phyloP scores from a whole-genome alignment of 2,888 invertebrate species.

The Eupithecia dodoneata region DNA sequence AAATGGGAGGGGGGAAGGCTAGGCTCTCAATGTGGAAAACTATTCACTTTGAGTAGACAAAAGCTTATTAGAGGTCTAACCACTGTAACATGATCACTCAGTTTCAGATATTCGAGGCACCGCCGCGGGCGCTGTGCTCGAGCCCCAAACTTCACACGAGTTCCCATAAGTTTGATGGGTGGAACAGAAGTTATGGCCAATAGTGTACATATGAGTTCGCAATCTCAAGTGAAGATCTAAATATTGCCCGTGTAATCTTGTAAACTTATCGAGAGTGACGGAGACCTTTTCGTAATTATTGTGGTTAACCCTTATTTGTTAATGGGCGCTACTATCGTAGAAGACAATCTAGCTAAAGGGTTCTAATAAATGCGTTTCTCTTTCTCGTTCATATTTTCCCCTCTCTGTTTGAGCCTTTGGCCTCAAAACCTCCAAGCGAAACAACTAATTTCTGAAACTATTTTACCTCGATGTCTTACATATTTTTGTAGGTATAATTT shows the following conservation, averaged over 20 bases:
- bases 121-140: slow-evolving; percentile 14
- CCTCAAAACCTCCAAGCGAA: background rate
- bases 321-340: background rate
- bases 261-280: background rate
- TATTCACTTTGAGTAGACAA: background rate
- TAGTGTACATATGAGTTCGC: background rate
- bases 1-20: background rate
- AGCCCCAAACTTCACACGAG: slow-evolving; percentile 16
- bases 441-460: background rate
- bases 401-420: background rate
- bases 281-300: background rate
- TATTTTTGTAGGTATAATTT: background rate
- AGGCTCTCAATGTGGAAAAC: background rate
- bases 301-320: background rate
- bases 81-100: slow-evolving; percentile 5
- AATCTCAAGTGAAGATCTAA: slow-evolving; percentile 1
- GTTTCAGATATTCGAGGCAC: background rate
- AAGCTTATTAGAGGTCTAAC: background rate
- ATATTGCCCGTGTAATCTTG: background rate
- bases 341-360: background rate
- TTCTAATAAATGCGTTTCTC: background rate
- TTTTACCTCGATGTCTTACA: background rate
- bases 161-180: slow-evolving; percentile 15
- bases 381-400: background rate
- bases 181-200: slow-evolving; percentile 4